Evolutionary conservation across 2,113 vertebrate species (phyloP).

Genomic region (human (Homo sapiens)): DNA sequence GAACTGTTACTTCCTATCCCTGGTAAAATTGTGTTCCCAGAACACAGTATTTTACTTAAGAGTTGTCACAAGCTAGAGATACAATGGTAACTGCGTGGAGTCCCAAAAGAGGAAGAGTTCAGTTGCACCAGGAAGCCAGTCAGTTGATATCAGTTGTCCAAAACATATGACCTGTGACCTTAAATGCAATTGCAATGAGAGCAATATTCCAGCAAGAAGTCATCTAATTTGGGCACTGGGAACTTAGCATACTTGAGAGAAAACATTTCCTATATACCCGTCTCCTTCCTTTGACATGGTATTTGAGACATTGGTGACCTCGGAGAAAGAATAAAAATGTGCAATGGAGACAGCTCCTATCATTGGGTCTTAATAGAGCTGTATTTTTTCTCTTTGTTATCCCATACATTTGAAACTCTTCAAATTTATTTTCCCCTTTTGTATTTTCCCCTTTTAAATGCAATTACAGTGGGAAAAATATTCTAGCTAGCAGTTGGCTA

Average conservation of each 20-base stretch:
- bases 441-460: neutral
- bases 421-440: neutral
- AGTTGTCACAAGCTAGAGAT: neutral
- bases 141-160: neutral
- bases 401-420: neutral
- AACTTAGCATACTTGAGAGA: neutral
- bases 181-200: neutral
- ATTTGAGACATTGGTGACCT: neutral
- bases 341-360: neutral
- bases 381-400: neutral
- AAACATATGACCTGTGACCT: neutral
- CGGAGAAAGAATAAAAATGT: neutral
- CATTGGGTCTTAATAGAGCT: neutral
- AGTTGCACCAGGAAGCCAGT: neutral
- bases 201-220: neutral
- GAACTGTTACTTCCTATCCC: neutral
- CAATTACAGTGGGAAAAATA: neutral
- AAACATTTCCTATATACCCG: fast-evolving
- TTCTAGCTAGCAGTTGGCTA: neutral
- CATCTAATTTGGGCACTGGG: neutral
- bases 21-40: neutral
- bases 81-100: neutral
- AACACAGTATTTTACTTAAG: neutral
- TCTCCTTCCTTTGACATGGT: neutral
- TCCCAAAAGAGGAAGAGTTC: neutral